Base-by-base conservation (phyloP, 2,113 vertebrate genomes). In the Peromyscus polionotus region DNA sequence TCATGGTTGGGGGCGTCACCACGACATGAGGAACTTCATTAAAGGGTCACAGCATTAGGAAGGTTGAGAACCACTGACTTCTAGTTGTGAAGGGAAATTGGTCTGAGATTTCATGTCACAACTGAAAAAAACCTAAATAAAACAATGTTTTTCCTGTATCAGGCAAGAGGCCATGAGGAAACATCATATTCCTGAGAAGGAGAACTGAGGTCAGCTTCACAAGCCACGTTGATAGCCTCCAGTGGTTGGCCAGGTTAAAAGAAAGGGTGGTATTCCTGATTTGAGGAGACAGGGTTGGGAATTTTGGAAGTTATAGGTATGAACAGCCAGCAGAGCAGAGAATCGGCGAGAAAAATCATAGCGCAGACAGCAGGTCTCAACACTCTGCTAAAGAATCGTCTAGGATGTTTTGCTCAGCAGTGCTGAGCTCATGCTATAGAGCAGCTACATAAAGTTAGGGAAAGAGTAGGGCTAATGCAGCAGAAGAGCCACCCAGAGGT, bases 91-190 rank as follows among this genome's bases (percentile, higher is more conserved):
- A 72, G 51, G 11, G 70, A 16, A 81, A 81, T 31, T 0, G 42
- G 8, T 24, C 26, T 33, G 5, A 94, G 45, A 75, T n/a, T 68
- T 79, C 9, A 19, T 31, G 24, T 81, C n/a, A 72, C 45, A 85
- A 51, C 9, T n/a, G 42, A 80, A 90, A 42, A 42, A 96, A 92
- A 92, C 13, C 42, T 77, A 86, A 17, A 70, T 5, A 88, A 83
- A 80, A 5, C 20, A 14, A 11, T 95, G 59, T 12, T 70, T 70
- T 90, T 90, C 51, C 57, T 39, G 22, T 16, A 11, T 26, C 75
- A 14, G 65, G 31, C 20, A 42, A 28, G 1, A 80, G 42, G 36
- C 31, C 51, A 16, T 16, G 2, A 12, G n/a, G 26, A 42, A 5
- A 7, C 59, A 45, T 7, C 5, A 59, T 31, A 8, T 4, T 76